These are phyloP conservation scores for Pollenia labialis DNA, from an alignment of 2,888 invertebrate genomes.

Conservation along the genomic window DNA sequence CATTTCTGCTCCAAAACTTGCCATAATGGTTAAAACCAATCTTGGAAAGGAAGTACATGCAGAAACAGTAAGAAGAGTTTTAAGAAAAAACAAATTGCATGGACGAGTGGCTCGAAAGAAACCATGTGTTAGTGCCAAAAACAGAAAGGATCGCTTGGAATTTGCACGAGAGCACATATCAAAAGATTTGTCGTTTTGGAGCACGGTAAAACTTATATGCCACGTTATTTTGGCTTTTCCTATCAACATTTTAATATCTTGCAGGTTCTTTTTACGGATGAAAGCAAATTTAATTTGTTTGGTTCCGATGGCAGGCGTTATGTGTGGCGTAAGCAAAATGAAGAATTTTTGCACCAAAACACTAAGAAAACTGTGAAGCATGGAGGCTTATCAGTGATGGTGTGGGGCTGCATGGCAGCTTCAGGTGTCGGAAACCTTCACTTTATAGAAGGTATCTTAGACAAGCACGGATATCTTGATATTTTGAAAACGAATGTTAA, in stretches of 20 bases:
- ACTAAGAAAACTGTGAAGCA: conserved; percentile 9
- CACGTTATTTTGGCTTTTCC: too few species aligned
- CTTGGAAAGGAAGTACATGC: neutral
- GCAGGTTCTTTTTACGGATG: too few species aligned
- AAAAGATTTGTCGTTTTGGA: conserved; percentile 26
- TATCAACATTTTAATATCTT: too few species aligned
- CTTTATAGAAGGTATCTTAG: too few species aligned
- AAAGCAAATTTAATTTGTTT: neutral
- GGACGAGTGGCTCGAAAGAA: conserved; percentile 1
- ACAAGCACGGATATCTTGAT: neutral
- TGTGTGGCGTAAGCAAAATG: conserved; percentile 21
- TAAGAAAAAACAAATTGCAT: neutral
- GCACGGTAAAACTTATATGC: neutral
- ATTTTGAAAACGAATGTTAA: conserved; percentile 4
- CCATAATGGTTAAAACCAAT: conserved; percentile 1
- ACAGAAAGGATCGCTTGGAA: conserved; percentile 21
- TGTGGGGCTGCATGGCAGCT: conserved; percentile 30
- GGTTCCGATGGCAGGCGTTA: conserved; percentile 14
- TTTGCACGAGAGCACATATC: conserved; percentile 26
- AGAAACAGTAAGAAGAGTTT: too few species aligned
- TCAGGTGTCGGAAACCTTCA: neutral
- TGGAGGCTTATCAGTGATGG: conserved; percentile 20
- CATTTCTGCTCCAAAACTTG: conserved; percentile 28
- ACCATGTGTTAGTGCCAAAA: neutral
- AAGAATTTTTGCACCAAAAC: neutral